phyloP scores from a whole-genome alignment of 2,113 vertebrate species.

The Gnathonemus echidnorhynchus region DNA sequence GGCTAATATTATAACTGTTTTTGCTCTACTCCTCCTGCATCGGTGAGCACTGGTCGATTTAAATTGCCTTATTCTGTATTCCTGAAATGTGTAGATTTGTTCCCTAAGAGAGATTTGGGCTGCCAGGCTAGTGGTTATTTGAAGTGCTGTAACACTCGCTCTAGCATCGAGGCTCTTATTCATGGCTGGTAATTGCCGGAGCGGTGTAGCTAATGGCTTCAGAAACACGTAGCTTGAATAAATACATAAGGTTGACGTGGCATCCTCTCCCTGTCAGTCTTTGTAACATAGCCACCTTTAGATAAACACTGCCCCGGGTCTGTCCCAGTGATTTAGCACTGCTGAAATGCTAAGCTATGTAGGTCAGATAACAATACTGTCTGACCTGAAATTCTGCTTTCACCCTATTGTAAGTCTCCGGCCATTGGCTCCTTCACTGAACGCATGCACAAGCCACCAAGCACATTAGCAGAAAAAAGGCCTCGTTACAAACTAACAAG shows the following conservation, averaged over 20 bases:
- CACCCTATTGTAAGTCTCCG: neutral
- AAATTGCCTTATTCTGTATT: neutral
- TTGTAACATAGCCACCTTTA: neutral
- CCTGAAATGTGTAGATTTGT: neutral
- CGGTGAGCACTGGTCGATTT: neutral
- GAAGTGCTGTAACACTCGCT: neutral
- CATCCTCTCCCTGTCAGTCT: neutral
- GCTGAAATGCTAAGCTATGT: neutral
- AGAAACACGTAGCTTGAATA: neutral
- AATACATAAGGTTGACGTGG: neutral
- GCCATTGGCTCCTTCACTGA: neutral
- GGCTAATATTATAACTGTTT: neutral
- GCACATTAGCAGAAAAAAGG: constrained; percentile 15
- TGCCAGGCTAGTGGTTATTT: neutral
- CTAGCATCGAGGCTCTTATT: neutral
- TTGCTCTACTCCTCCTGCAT: neutral
- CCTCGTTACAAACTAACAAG: neutral
- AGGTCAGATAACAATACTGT: neutral
- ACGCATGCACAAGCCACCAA: neutral
- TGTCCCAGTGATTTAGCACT: neutral
- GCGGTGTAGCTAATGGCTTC: neutral
- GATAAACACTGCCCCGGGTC: neutral
- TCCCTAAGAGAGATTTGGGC: neutral
- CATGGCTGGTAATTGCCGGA: neutral
- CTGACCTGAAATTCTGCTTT: constrained; percentile 8